Percentiles rank a stretch among this genome's conserved stretches.
Evolutionary conservation across 2,113 vertebrate species (phyloP).

Genomic region (Dasyurus viverrinus): DNA sequence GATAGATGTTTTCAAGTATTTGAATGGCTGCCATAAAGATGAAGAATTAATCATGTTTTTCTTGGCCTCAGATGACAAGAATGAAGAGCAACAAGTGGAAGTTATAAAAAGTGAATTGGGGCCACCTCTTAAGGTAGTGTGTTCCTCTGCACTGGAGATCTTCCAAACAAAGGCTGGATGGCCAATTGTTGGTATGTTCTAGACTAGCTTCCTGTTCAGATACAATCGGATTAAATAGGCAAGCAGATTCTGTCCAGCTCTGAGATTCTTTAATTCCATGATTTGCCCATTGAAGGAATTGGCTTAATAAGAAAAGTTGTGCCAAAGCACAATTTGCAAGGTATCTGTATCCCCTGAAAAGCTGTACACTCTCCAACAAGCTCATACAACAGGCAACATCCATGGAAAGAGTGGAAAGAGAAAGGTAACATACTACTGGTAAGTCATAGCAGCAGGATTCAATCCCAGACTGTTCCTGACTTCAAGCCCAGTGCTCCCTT

Average conservation of each 20-base stretch:
- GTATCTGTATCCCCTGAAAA: too few relatives aligned
- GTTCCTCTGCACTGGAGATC: not conserved
- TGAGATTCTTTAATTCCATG: not conserved
- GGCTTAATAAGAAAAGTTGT: not conserved
- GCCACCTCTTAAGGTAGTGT: not conserved
- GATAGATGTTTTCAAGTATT: not conserved
- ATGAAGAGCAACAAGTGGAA: not conserved
- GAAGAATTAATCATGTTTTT: not conserved
- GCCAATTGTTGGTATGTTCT: not conserved
- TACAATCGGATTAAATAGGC: not conserved
- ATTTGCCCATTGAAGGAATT: not conserved
- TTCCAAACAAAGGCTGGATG: not conserved
- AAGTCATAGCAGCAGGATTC: not conserved
- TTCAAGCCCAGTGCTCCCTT: not conserved
- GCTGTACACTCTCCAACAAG: too few relatives aligned
- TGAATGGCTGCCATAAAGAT: not conserved
- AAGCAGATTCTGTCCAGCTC: not conserved
- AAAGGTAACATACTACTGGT: not conserved
- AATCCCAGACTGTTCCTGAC: not conserved
- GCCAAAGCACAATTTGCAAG: not conserved
- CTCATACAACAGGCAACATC: too few relatives aligned
- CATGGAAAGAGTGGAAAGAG: too few relatives aligned
- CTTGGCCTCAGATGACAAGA: not conserved
- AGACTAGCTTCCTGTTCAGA: not conserved
- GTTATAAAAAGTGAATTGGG: not conserved